Evolutionary conservation across 2,888 invertebrate species (phyloP), one percentile per base, ranked within the genome.

Genomic region (Lasioglossum pauxillum): DNA sequence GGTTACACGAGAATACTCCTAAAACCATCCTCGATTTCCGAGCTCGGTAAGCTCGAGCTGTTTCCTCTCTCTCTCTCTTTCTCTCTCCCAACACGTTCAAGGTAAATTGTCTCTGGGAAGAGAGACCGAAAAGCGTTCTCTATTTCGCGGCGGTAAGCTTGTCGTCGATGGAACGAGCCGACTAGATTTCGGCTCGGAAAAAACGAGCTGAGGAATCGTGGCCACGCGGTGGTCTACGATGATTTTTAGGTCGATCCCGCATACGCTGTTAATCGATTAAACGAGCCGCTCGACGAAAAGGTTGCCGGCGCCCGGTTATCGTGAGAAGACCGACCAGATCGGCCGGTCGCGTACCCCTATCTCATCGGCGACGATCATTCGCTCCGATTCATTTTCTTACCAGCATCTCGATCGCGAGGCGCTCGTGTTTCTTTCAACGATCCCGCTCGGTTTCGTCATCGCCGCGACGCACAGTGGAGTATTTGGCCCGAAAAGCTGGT

Each of bases 1-100:
- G 94, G 87, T 90, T 93, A 94, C 94, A 94, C 90, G 93, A 85
- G 93, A 94, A 94, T 87, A 94, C 94, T 94, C 91, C 93, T 93
- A 93, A 93, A 93, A 91, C 89, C 90, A 92, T 93, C 91, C 78
- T 82, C 77, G 76, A 84, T 80, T 75, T 64, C 82, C 78, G 41
- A 41, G 27, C 74, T 41, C 79, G 38, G n/a, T 14, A 19, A 49
- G 64, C 49, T 60, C 38, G 41, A 35, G 19, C 44, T 35, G 75
- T 38, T 44, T 74, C 16, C 53, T 74, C 49, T 71, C 64, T 31
- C 31, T 5, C 5, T 60, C n/a, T 64, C 7, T 31, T 19, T 31
- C 64, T 64, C 31, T 31, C 7, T 38, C 19, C 2, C 46, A 23
- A 2, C 46, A n/a, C 35, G 5, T 38, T 80, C 41, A 38, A 49